A percentile compares a stretch with the other conserved stretches of the same genome.
These are phyloP conservation scores for Ataeniobius toweri DNA, from an alignment of 2,797 vertebrate species.

Conservation along the genomic window DNA sequence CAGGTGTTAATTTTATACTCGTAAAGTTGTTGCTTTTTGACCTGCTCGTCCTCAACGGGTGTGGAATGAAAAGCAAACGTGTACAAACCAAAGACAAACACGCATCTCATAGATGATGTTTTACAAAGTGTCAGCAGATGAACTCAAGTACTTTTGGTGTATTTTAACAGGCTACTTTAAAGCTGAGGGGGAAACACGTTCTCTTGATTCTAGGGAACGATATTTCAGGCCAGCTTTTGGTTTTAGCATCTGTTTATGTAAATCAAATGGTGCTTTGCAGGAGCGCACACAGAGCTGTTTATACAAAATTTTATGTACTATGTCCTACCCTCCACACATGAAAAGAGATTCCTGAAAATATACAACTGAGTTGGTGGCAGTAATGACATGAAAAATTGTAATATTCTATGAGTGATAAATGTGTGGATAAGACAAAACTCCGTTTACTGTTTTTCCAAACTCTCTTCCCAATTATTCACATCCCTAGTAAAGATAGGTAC, in stretches of 20 bases:
- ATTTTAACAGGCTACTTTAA: constrained; percentile 44
- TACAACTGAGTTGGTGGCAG: background rate
- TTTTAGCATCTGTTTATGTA: constrained; percentile 1
- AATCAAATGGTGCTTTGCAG: background rate
- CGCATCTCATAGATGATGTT: constrained; percentile 39
- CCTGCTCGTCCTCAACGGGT: constrained; percentile 33
- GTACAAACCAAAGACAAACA: constrained; percentile 63
- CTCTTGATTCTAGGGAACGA: constrained; percentile 3
- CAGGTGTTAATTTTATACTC: constrained; percentile 59
- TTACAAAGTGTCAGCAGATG: constrained; percentile 49
- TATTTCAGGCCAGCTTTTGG: constrained; percentile 11
- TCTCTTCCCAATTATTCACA: background rate
- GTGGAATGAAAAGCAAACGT: constrained; percentile 49
- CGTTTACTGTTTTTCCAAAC: background rate
- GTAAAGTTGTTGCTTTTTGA: constrained; percentile 52
- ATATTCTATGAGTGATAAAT: background rate
- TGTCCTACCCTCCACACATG: background rate
- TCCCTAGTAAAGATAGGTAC: background rate
- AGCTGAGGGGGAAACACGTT: constrained; percentile 27
- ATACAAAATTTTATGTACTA: background rate
- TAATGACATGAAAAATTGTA: background rate
- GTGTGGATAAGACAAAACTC: background rate
- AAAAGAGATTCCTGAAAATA: background rate
- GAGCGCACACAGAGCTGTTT: background rate
- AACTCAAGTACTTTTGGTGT: constrained; percentile 46